Evolutionary conservation across 92 coral and sea anemone genomes (phyloP), one percentile per base, ranked within the genome.

Genomic region (Porites divaricata): DNA sequence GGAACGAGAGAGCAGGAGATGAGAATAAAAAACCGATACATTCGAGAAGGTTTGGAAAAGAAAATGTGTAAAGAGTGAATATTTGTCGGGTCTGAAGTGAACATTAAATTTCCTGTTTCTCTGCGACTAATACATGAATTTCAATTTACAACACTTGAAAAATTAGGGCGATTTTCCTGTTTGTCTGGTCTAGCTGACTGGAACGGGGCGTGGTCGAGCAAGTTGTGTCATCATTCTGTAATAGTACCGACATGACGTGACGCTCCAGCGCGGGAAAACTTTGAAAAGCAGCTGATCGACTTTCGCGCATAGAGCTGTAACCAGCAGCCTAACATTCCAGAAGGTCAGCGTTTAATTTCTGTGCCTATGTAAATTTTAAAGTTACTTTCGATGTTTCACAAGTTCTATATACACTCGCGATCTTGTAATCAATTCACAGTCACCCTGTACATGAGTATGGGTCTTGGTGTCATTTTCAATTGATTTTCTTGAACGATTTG

Each of bases 291-390:
- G 21, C n/a, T 61, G 24, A 61, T 21, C 17, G 21, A 8, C 65
- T 61, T 6, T 54, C 16, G 59, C 14, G 12, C 16, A 54, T 2
- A 54, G 12, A 54, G 4, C 59, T 54, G 16, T 54, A 54, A 54
- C 59, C 59, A n/a, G 45, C 5, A 66, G 3, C 19, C 41, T 23
- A 45, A 22, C 45, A 16, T 61, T 61, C 17, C 21, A 15, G 65
- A 61, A 3, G 21, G 59, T 54, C 16, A 23, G 70, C 45, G 5
- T 15, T 3, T 15, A 0, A 9, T 54, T 54, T 4, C 26, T 9
- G 70, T 22, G 22, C 9, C 35, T 45, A 53, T 66, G 23, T 67
- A 79, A 79, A 14, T 74, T 53, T 79, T 51, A 79, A 68, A 26
- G 13, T 76, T 73, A 52, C 6, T 63, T 12, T 77, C 58, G 17